phyloP scores from a whole-genome alignment of 1,140 invertebrate genomes.

The Drosophila novamexicana region DNA sequence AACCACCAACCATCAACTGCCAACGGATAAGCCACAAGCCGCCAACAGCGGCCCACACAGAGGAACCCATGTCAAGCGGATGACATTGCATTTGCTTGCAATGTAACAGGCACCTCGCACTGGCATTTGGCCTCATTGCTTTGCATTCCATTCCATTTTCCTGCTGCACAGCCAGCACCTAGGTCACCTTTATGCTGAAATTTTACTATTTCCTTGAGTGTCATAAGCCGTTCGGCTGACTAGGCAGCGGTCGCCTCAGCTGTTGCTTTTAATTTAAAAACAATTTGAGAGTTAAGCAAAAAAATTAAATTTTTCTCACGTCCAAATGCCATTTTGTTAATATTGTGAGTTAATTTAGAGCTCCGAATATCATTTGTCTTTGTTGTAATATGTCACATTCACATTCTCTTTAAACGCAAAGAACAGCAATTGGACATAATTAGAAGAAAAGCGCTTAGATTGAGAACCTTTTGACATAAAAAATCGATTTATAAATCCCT shows the following conservation, averaged over 20 bases:
- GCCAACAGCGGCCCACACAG: neutral
- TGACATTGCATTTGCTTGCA: slow-evolving; percentile 55
- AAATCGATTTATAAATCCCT: too few relatives aligned
- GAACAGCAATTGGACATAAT: too few relatives aligned
- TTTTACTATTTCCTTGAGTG: slow-evolving; percentile 65
- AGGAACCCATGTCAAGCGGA: slow-evolving; percentile 40
- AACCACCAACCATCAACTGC: slow-evolving; percentile 17
- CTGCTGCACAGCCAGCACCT: slow-evolving; percentile 2
- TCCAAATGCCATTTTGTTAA: too few relatives aligned
- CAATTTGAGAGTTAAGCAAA: too few relatives aligned
- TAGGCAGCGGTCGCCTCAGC: slow-evolving; percentile 51
- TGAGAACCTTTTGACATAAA: too few relatives aligned
- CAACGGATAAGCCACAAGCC: neutral
- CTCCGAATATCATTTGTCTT: too few relatives aligned
- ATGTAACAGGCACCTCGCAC: neutral
- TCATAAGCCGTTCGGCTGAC: slow-evolving; percentile 62
- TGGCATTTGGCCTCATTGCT: slow-evolving; percentile 5
- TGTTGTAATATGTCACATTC: too few relatives aligned
- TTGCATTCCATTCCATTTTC: slow-evolving; percentile 45
- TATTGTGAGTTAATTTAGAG: too few relatives aligned
- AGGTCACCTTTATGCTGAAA: slow-evolving; percentile 51
- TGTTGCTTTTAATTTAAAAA: too few relatives aligned
- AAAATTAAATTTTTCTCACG: too few relatives aligned
- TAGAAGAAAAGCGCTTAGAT: too few relatives aligned
- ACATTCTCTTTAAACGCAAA: too few relatives aligned